Evolutionary conservation across 2,797 vertebrate species (phyloP).

Genomic region (Gallinago nigripennis): DNA sequence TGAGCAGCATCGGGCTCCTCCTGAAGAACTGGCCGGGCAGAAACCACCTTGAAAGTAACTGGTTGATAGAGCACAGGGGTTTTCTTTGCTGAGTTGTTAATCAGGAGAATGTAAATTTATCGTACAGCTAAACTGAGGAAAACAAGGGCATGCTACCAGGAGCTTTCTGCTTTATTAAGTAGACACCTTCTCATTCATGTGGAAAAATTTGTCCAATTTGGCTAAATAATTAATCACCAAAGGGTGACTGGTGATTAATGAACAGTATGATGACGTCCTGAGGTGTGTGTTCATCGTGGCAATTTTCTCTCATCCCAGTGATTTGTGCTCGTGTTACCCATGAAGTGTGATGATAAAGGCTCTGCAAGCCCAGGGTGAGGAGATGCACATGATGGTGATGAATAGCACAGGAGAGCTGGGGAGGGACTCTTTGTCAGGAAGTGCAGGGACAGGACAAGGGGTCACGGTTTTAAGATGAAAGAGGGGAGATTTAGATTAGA

Average conservation of each 20-base stretch:
- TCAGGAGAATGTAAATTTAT: conserved; percentile 20
- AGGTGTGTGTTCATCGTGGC: neutral
- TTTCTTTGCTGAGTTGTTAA: conserved; percentile 27
- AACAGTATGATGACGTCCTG: neutral
- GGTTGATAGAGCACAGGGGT: neutral
- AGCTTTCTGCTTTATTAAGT: conserved; percentile 42
- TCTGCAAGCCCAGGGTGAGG: neutral
- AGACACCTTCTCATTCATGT: neutral
- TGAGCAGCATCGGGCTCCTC: neutral
- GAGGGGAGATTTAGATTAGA: no score
- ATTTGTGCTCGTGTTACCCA: neutral
- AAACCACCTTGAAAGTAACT: conserved; percentile 41
- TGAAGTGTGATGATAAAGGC: neutral
- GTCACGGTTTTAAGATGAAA: no score
- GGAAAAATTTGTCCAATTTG: conserved; percentile 26
- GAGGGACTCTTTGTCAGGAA: no score
- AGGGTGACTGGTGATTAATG: conserved; percentile 13
- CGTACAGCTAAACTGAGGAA: conserved; percentile 13
- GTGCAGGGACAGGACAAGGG: no score
- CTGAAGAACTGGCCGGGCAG: conserved; percentile 28
- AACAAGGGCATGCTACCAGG: conserved; percentile 42
- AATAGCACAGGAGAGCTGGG: no score
- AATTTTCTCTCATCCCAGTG: neutral
- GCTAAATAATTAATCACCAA: conserved; percentile 18
- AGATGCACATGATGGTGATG: accelerated